Percentiles rank a stretch among this genome's conserved stretches.
These are phyloP conservation scores for Lampris megalopsis DNA, from an alignment of 2,113 vertebrate genomes.

Conservation along the genomic window DNA sequence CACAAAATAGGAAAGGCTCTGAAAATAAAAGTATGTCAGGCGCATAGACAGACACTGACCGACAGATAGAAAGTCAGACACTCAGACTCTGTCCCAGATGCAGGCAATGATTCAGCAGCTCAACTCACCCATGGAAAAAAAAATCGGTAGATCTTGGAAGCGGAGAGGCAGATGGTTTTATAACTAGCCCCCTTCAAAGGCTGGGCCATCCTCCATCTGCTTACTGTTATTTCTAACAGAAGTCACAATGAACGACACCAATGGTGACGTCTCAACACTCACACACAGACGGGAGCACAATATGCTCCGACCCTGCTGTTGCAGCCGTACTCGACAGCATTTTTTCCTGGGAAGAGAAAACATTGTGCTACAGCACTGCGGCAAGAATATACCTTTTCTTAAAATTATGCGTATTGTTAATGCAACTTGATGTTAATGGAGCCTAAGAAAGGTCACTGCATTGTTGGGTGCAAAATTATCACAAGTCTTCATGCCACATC, in stretches of 20 bases:
- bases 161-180: constrained; percentile 62
- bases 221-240: constrained; percentile 10
- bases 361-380: constrained; percentile 2
- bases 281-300: constrained; percentile 5
- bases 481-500: constrained; percentile 1
- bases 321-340: constrained; percentile 4
- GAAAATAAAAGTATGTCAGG: too few relatives aligned
- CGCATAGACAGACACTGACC: neutral
- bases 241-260: constrained; percentile 17
- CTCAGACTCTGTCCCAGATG: constrained; percentile 2
- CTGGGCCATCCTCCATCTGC: constrained; percentile 47
- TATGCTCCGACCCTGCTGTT: constrained; percentile 13
- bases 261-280: constrained; percentile 6
- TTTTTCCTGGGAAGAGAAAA: constrained; percentile 49
- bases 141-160: constrained; percentile 2
- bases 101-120: constrained; percentile 38
- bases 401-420: too few relatives aligned
- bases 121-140: constrained; percentile 19
- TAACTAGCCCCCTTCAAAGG: constrained; percentile 19
- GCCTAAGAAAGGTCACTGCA: neutral
- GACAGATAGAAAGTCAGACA: neutral
- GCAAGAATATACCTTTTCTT: too few relatives aligned
- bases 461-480: constrained; percentile 16
- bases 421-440: too few relatives aligned
- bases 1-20: too few relatives aligned